Base-by-base conservation (phyloP, 2,888 invertebrate genomes). In the Dryocosmus kuriphilus region DNA sequence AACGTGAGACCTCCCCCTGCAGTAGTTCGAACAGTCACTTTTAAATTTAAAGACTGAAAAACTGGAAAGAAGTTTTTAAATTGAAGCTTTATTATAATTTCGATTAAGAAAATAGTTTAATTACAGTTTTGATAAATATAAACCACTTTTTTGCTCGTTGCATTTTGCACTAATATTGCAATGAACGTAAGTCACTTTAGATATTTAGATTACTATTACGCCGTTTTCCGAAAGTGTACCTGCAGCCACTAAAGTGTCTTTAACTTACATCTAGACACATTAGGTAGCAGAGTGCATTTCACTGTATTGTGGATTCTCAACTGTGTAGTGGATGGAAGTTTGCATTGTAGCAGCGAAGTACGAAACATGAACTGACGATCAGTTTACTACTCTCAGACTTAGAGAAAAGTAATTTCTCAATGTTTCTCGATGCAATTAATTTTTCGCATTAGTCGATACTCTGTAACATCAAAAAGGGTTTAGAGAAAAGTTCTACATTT, bases 251-350 rank as follows among this genome's bases (percentile, higher is more conserved):
- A 6, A 24, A 27, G 27, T 60, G 16, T 27, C 60, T 60, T 60
- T 60, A 60, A 60, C 14, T 60, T 60, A 60, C 60, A 60, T 27
- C 5, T 27, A 60, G 60, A 16, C 60, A 60, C 27, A 60, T 60
- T 60, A 60, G 80, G 22, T 51, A 78, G 83, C 74, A 75, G 75
- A 83, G 83, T 83, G 81, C 80, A 81, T 83, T 81, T 83, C 79
- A 78, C 77, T 77, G 83, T 80, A 83, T 83, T 81, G 60, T 60
- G 60, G 16, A 27, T 16, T 60, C 16, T 24, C 24, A 60, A 11
- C 27, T 60, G 14, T 24, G 60, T 27, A 24, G 27, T 60, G 27
- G 7, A 27, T 60, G 11, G 14, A 60, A 57, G 27, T 60, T 60
- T 27, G 27, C 27, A 60, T 60, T 24, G 24, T 27, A 16, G 24